Base-by-base conservation (phyloP, 2,797 vertebrate genomes). In the Notamacropus eugenii region DNA sequence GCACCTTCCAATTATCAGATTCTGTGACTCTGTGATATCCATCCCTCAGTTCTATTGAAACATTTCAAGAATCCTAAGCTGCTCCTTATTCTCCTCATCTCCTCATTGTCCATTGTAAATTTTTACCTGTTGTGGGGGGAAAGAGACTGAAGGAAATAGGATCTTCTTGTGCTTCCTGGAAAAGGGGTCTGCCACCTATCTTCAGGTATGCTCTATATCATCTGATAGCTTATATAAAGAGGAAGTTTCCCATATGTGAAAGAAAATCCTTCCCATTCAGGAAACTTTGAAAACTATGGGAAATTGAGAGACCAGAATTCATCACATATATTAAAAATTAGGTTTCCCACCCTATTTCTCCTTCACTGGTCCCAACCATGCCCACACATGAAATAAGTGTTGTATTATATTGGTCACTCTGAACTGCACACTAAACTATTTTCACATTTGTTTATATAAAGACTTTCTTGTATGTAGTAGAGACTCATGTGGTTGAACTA, bases 81-180 rank as follows among this genome's bases (percentile, higher is more conserved):
- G 22, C n/a, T 95, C 28, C 10, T 74, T 40, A n/a, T 82, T 92
- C 34, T 95, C 62, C 74, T 91, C 92, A 56, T 28, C 46, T 93
- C 92, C 58, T 94, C 46, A 46, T 40, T 50, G 1, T 93, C 96
- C 9, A 12, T 90, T 62, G 1, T 40, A 40, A 74, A 19, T 40
- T 40, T 74, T 74, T 74, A 67, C 54, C 55, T 58, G 11, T 87
- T 93, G 92, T 31, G 40, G 92, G 40, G 92, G 27, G 31, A 91
- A 96, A 74, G 92, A 67, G 0, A 93, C 22, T 27, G 87, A 96
- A 93, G n/a, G 34, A 94, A 55, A 29, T 90, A 92, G 96, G n/a
- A 94, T 54, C 14, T 93, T 57, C 28, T 92, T 96, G 50, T 90
- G 59, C 22, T 6, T 46, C 1, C 46, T 62, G 90, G 24, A 2